Evolutionary conservation across 35 echinoderm and acorn worm genomes (phyloP).

Genomic region (Eucidaris tribuloides): DNA sequence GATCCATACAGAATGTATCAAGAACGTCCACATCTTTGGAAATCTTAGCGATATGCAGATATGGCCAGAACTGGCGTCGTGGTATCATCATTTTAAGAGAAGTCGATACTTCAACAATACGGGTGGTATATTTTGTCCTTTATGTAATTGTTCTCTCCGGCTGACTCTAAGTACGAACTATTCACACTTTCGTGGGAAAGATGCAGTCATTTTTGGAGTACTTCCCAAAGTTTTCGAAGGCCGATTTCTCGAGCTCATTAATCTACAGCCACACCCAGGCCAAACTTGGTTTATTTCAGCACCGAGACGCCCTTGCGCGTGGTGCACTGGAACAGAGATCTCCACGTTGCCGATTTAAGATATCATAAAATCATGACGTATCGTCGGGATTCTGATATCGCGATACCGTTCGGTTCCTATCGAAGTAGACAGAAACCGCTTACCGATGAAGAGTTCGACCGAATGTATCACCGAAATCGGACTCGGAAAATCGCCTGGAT

Average conservation of each 20-base stretch:
- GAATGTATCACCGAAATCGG: background rate
- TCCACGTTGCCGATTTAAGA: constrained; percentile 37
- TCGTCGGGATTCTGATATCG: constrained; percentile 65
- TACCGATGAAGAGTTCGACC: background rate
- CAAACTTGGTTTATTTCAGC: constrained; percentile 86
- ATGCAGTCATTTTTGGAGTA: constrained; percentile 67
- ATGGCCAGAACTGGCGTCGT: constrained; percentile 57
- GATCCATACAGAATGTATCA: constrained; percentile 8
- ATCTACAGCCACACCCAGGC: constrained; percentile 3
- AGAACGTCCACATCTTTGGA: constrained; percentile 55
- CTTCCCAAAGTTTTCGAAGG: constrained; percentile 68
- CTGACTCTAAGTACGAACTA: constrained; percentile 42
- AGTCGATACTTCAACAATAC: constrained; percentile 21
- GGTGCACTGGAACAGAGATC: constrained; percentile 43
- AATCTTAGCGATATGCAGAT: constrained; percentile 62
- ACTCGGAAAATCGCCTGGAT: constrained; percentile 19
- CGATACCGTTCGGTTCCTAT: constrained; percentile 65
- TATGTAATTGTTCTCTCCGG: constrained; percentile 25
- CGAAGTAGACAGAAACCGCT: constrained; percentile 8
- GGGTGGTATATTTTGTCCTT: constrained; percentile 4
- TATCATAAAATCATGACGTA: constrained; percentile 91
- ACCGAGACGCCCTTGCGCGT: constrained; percentile 66
- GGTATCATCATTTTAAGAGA: constrained; percentile 15
- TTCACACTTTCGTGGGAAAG: constrained; percentile 41
- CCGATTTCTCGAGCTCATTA: background rate